A percentile compares a stretch with the other conserved stretches of the same genome.
These are phyloP conservation scores for Sebastes nivosus DNA, from an alignment of 2,797 vertebrate genomes.

Conservation along the genomic window DNA sequence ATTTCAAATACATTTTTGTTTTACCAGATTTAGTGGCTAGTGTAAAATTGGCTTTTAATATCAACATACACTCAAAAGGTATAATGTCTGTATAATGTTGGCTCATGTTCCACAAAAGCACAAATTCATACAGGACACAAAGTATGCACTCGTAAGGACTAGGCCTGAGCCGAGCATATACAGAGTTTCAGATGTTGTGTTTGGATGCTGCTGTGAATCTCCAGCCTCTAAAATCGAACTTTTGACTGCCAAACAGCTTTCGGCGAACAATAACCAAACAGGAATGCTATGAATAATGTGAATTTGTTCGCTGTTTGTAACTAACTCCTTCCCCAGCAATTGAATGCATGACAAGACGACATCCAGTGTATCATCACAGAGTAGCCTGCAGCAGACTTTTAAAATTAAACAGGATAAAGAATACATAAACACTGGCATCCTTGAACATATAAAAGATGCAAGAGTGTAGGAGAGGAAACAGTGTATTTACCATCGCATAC, in stretches of 20 bases:
- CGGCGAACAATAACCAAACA: background rate
- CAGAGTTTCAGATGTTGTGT: background rate
- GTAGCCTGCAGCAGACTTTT: slow-evolving; percentile 14
- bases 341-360: background rate
- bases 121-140: slow-evolving; percentile 9
- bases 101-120: slow-evolving; percentile 6
- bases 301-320: background rate
- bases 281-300: slow-evolving; percentile 1
- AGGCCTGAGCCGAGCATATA: slow-evolving; percentile 24
- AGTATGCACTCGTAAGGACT: background rate
- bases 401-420: slow-evolving; percentile 27
- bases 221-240: background rate
- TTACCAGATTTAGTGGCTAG: background rate
- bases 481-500: background rate
- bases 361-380: slow-evolving; percentile 12
- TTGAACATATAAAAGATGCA: slow-evolving; percentile 18
- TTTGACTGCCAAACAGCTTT: background rate
- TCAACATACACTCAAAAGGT: background rate
- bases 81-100: background rate
- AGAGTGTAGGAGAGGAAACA: background rate
- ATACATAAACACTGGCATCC: slow-evolving; percentile 16
- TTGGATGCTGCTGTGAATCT: background rate
- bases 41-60: background rate
- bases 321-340: background rate
- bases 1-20: background rate